Base-by-base conservation (phyloP, 2,888 invertebrate genomes). In the Cryptus viduatorius region DNA sequence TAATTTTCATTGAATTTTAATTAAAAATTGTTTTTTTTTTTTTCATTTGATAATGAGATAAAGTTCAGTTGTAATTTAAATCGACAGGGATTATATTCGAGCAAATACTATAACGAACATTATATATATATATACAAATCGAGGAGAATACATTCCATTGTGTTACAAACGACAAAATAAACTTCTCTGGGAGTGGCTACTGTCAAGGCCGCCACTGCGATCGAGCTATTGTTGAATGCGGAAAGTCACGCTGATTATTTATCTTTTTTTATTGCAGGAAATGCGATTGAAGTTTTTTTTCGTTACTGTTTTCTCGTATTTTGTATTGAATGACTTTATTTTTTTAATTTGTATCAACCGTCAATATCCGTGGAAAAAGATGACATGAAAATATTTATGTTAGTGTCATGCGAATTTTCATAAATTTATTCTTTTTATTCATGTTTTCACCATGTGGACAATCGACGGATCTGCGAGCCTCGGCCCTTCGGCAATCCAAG, bases 381-480 rank as follows among this genome's bases (percentile, higher is more conserved):
- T 10, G 53, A 4, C 4, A 24, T 12, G 10, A 1, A 10, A 19
- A 19, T 24, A 24, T 56, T 19, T 12, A 10, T 56, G 24, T 56
- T 56, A 56, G 7, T 7, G 4, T 37, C 37, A 37, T 42, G 19
- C 19, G 37, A 14, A 73, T 61, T 61, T 12, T 12, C n/a, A 65
- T 37, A 37, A 44, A 12, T 68, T 65, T 16, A 19, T 53, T 37
- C 7, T 16, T 19, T 61, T 71, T 42, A 3, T 72, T 80, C 1
- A 24, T 79, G 65, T 85, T 12, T 65, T 91, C 91, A 94, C 94
- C 94, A 89, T 91, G 90, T 2, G 94, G 94, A 90, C 94, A 94
- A 83, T 94, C 93, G 50, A 92, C 93, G 48, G 93, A 93, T 84
- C 93, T 90, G 10, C 94, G 92, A 37, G 94, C 94, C 88, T 94